These are phyloP conservation scores for Ophion costatus DNA, from an alignment of 2,888 invertebrate species.

Conservation along the genomic window DNA sequence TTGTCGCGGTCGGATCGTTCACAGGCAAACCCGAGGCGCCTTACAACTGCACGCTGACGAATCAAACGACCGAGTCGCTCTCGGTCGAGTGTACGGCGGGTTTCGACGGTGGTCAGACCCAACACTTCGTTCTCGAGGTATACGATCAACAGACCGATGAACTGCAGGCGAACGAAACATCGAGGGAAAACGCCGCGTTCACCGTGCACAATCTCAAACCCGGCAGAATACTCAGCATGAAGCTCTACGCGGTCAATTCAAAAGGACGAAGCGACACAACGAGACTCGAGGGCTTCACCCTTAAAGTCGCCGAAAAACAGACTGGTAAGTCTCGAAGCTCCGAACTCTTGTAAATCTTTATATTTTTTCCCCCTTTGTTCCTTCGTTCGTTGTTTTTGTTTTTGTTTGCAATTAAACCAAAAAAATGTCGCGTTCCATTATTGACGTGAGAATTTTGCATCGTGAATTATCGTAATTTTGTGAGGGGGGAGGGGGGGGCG, in stretches of 20 bases:
- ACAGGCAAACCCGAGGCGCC: constrained; percentile 91
- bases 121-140: constrained; percentile 90
- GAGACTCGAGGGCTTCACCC: constrained; percentile 89
- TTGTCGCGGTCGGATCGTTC: constrained; percentile 33
- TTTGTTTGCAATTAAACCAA: no score
- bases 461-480: not conserved
- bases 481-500: not conserved
- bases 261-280: constrained; percentile 92
- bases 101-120: constrained; percentile 92
- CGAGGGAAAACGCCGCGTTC: constrained; percentile 88
- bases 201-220: constrained; percentile 91
- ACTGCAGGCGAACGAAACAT: constrained; percentile 89
- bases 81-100: constrained; percentile 90
- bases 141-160: constrained; percentile 88
- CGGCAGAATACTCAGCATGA: constrained; percentile 90
- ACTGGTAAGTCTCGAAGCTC: constrained; percentile 86
- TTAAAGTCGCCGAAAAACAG: constrained; percentile 91
- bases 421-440: no score
- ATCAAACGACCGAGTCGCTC: constrained; percentile 91
- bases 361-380: not conserved
- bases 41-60: constrained; percentile 90
- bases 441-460: not conserved
- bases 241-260: constrained; percentile 92
- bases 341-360: not conserved
- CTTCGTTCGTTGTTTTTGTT: not conserved